Base-by-base conservation (phyloP, 2,797 vertebrate genomes). In the Gymnoscopelus microlampas region DNA sequence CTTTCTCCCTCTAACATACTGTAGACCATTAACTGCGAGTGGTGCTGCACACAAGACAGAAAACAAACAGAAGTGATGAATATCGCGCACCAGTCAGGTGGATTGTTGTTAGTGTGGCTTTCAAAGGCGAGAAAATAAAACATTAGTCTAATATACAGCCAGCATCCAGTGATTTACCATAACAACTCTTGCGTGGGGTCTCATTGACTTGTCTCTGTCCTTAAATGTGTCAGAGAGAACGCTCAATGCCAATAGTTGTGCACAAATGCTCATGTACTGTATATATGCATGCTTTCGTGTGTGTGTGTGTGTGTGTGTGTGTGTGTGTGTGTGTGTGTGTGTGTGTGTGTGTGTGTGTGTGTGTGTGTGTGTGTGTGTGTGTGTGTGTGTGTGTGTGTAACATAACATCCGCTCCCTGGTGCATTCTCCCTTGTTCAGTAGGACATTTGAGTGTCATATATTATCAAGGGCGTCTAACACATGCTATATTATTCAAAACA, bases 21-120 rank as follows among this genome's bases (percentile, higher is more conserved):
- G n/a, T n/a, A 53, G 49, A 53, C 23, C 59, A 47, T 56, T 23
- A 68, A 68, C 75, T 32, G 58, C 50, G 53, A 32, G 50, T 60
- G 60, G 32, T 70, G 49, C 11, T 57, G 59, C 19, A 74, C 49
- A 66, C 13, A 44, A 14, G 4, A 15, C 53, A 24, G 54, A 5
- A 11, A 13, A n/a, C 51, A 19, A 15, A 6, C 15, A 23, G 49
- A 6, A 53, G 24, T 8, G 53, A 59, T 26, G 58, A 8, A 68
- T 10, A 50, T 53, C 14, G 72, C 66, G 64, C 44, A 9, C 47
- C 15, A 10, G 39, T 63, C 32, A 11, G 24, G 24, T 56, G 54
- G 2, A 4, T 5, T 5, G 54, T 56, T 23, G 54, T 39, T 39
- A 39, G 23, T 32, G 55, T 29, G 55, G 12, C 15, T 54, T 54